Base-by-base conservation (phyloP, 2,888 invertebrate species). In the Coelopa pilipes region DNA sequence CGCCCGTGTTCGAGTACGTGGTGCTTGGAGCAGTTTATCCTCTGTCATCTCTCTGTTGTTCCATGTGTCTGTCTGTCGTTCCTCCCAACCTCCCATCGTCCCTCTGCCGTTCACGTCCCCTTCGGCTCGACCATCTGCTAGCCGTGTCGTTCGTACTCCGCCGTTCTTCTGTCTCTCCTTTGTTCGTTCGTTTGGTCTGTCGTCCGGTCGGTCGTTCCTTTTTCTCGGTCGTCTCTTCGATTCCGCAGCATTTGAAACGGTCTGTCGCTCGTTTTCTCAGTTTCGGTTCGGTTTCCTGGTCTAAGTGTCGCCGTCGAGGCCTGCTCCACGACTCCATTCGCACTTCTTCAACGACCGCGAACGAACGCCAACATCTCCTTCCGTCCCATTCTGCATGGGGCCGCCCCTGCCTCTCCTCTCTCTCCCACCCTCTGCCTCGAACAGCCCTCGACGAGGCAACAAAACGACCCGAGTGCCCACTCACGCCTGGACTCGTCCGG, bases 221-320 rank as follows among this genome's bases (percentile, higher is more conserved):
- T 34, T 34, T 34, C 34, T 34, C 34, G 2, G 34, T 34, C 34
- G 34, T 34, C 7, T 34, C 34, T 7, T 34, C 34, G 34, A 34
- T 34, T 45, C 66, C 21, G 66, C 66, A 50, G 19, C 50, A 49
- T 21, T 50, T 49, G 21, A 46, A 46, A 47, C 45, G 45, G 13
- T 21, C 66, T 9, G 60, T 34, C 49, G 60, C 49, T 46, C 59
- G 59, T n/a, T 69, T 34, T 2, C 7, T 34, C 34, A 7, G 34
- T 59, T 46, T 17, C 15, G 24, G 34, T 34, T 34, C 34, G 34
- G 34, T 59, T 46, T 17, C 15, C 49, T 47, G 50, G 19, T 45
- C 46, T 53, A 71, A 65, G 21, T 66, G 71, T 71, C 71, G 71
- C 34, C 53, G 71, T 53, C 71, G 53, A 45, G 45, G 45, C 12